Evolutionary conservation across 2,113 vertebrate genomes (phyloP), one percentile per base, ranked within the genome.

Genomic region (Pangasianodon gigas): DNA sequence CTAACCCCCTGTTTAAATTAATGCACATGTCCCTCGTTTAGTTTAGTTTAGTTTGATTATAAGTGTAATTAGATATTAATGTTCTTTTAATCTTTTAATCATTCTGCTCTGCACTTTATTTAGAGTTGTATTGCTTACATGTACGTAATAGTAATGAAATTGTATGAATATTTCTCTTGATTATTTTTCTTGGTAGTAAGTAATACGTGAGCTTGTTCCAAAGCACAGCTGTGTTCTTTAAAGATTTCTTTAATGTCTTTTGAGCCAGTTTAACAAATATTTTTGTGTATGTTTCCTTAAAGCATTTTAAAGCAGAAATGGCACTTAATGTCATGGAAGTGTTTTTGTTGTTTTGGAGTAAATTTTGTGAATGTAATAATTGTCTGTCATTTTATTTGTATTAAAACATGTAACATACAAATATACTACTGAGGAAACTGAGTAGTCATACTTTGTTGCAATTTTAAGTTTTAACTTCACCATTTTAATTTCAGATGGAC

Each of bases 91-190:
- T 83, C 82, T 89, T 83, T 4, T 58, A 89, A 58, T 58, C 48
- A 32, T 52, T 82, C 44, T 16, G 58, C 87, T 58, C 83, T 90
- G 89, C 89, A 91, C 89, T 91, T 91, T 88, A 91, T 84, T 56
- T 81, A 85, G 51, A 85, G 80, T 84, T 89, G 29, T 89, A 71
- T 87, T 87, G 80, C 56, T 85, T 83, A 91, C 80, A 75, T 90
- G 89, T 90, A 90, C 32, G 86, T 90, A 90, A 81, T 56, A 85
- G 51, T 74, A 51, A 89, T 69, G 29, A 83, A 77, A 32, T 80
- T 85, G 24, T 90, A 79, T 89, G 51, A 69, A 89, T 91, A 81
- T 81, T 54, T 80, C 52, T 80, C 60, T 56, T 88, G 67, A 80
- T 81, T 51, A 32, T 90, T 84, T 56, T 81, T 82, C 16, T 80